These are phyloP conservation scores for Gandaritis pyraliata DNA, from an alignment of 2,888 invertebrate species.

Conservation along the genomic window DNA sequence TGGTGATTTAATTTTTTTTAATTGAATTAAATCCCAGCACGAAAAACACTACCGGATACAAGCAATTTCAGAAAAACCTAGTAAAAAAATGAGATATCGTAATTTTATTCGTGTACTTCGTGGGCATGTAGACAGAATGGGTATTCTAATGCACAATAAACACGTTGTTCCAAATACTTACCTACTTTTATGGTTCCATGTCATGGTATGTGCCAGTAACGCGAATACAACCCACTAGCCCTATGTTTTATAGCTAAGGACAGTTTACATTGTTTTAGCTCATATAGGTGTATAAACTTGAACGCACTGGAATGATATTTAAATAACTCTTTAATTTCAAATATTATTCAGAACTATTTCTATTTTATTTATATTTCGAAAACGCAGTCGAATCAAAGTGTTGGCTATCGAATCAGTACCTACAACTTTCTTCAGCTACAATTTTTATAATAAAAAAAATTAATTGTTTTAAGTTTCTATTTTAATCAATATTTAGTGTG, in stretches of 20 bases:
- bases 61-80: conserved; percentile 37
- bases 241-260: conserved; percentile 59
- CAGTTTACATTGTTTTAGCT: conserved; percentile 18
- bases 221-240: conserved; percentile 48
- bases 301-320: no score
- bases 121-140: conserved; percentile 59
- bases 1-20: no score
- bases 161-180: conserved; percentile 71
- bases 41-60: conserved; percentile 36
- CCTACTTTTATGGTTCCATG: conserved; percentile 70
- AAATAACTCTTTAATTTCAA: no score
- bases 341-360: no score
- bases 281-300: no score
- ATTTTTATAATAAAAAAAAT: no score
- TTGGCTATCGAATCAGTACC: no score
- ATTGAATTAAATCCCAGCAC: conserved; percentile 30
- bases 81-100: conserved; percentile 57
- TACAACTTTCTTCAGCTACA: no score
- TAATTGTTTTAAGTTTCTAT: no score
- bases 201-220: conserved; percentile 73
- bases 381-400: no score
- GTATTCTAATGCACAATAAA: conserved; percentile 70
- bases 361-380: no score
- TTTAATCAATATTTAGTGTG: no score
- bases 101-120: conserved; percentile 60